Base-by-base conservation (phyloP, 92 coral and sea anemone species). In the Palythoa heliodiscus region DNA sequence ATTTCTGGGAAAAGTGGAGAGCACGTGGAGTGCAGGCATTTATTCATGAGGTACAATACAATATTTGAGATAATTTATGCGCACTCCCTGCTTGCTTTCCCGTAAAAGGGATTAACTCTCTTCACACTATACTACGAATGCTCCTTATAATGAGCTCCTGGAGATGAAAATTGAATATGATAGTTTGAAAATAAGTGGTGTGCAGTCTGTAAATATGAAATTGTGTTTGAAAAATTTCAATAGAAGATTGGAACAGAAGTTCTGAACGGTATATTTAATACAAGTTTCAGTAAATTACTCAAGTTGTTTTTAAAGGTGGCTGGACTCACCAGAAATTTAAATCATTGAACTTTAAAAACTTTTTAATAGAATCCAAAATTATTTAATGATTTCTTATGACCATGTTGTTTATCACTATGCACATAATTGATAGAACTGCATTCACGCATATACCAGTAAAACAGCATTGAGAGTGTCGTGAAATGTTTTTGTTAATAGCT, bases 211-310 rank as follows among this genome's bases (percentile, higher is more conserved):
- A 35, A 78, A 63, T 16, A 43, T 13, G 22, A 70, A n/a, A 25
- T 78, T 78, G 25, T 63, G 73, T 22, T 60, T 78, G 38, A 78
- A 63, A 35, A 17, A 16, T 39, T 78, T 66, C 19, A 78, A 25
- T 40, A 10, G 48, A 68, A 20, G 40, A 63, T 48, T 12, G 35
- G 23, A 40, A 78, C 73, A 22, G 16, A 78, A 78, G 7, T 43
- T 43, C 7, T 63, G 47, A 52, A 52, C 16, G 39, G 16, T 43
- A 54, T 78, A 78, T 78, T 78, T 78, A 78, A 78, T 78, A 47
- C 16, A 38, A 22, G 15, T 20, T 48, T 78, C 19, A 22, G 24
- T 22, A 43, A 57, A 74, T 19, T 47, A 12, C 57, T 48, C 35
- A 23, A 48, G 48, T 43, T 50, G 50, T 40, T 73, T 63, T 17